Conservation (phyloP, 2,888 invertebrate species). For the Drosophila mulleri region DNA sequence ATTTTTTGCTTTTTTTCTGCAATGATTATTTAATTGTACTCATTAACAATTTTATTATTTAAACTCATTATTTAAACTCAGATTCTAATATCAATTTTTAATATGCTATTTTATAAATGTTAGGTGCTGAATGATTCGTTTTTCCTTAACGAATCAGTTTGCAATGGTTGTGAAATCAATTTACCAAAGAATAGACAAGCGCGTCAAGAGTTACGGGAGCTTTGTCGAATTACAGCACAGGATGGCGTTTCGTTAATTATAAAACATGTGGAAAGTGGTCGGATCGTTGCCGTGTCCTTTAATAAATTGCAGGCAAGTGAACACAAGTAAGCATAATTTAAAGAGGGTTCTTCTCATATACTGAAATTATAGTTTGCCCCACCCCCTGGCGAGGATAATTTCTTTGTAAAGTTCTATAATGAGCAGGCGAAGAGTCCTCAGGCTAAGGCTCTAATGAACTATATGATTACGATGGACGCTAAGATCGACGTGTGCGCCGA, state of each 20-base stretch:
- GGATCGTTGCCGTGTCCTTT: conserved; percentile 88
- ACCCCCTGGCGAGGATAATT: conserved; percentile 70
- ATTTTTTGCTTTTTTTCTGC: conserved; percentile 41
- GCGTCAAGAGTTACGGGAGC: conserved; percentile 87
- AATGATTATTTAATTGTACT: background rate
- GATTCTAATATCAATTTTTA: too few species aligned
- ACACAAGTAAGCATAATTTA: background rate
- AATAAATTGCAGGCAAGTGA: conserved; percentile 89
- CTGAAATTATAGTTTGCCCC: conserved; percentile 65
- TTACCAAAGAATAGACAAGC: conserved; percentile 86
- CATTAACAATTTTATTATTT: too few species aligned
- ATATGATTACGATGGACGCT: conserved; percentile 88
- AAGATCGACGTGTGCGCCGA: conserved; percentile 88
- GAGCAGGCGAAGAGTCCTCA: conserved; percentile 87
- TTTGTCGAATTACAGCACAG: conserved; percentile 87
- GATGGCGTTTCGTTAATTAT: conserved; percentile 89
- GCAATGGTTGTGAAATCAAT: conserved; percentile 87
- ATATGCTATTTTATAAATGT: too few species aligned
- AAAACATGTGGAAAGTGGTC: conserved; percentile 86
- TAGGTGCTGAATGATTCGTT: conserved; percentile 85
- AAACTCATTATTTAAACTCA: too few species aligned
- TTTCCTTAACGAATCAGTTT: conserved; percentile 87
- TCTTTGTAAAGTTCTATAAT: conserved; percentile 81
- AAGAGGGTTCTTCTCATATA: background rate
- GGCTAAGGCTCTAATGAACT: conserved; percentile 87